Evolutionary conservation across 1,140 invertebrate genomes (phyloP).

Genomic region (Drosophila nikananu): DNA sequence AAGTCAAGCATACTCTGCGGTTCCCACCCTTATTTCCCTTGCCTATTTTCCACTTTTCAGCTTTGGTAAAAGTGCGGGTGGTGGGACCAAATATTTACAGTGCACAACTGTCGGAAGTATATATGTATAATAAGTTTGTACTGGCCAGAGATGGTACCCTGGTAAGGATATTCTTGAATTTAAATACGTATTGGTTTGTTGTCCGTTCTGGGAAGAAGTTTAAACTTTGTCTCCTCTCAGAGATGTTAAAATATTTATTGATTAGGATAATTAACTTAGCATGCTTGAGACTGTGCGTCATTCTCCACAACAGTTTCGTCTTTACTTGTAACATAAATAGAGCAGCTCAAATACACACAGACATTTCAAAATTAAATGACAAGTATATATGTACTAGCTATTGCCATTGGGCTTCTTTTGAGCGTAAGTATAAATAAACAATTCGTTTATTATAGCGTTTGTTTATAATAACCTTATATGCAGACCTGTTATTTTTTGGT

Average conservation of each 20-base stretch:
- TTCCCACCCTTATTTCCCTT: conserved; percentile 25
- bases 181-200: conserved; percentile 10
- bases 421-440: too few species aligned
- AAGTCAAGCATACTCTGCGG: conserved; percentile 77
- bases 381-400: too few species aligned
- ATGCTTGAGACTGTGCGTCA: too few species aligned
- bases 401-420: too few species aligned
- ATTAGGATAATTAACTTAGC: not conserved
- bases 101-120: conserved; percentile 65
- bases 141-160: conserved; percentile 46
- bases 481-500: too few species aligned
- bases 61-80: conserved; percentile 38
- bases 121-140: conserved; percentile 64
- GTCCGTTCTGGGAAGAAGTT: not conserved
- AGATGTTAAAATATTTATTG: not conserved
- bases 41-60: conserved; percentile 11
- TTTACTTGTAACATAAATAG: too few species aligned
- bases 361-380: too few species aligned
- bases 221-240: not conserved
- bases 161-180: conserved; percentile 1
- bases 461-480: too few species aligned
- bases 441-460: too few species aligned
- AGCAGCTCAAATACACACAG: too few species aligned
- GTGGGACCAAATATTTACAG: conserved; percentile 69
- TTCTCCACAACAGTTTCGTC: too few species aligned